Evolutionary conservation across 2,888 invertebrate genomes (phyloP), one percentile per base, ranked within the genome.

Genomic region (Leptopilina myrica): DNA sequence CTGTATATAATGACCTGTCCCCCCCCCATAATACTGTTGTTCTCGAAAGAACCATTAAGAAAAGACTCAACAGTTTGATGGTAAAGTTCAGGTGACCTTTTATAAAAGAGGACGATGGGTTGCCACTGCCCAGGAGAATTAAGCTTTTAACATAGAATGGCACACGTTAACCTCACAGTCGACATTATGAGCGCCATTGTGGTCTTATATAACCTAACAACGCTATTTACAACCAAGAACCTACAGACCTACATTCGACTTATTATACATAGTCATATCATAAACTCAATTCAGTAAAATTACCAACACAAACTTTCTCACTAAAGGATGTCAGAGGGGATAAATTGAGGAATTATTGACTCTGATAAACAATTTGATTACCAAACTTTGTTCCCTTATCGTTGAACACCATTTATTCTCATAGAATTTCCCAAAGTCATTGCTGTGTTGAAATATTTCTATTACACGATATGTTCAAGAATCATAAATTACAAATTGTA

Each of bases 71-170:
- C 81, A 84, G 83, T 84, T 84, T 82, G 4, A 79, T 76, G 73
- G 80, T 64, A 85, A 84, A 85, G 84, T 67, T 85, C 84, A 78
- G 84, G 81, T 84, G 84, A 82, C 82, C 83, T 85, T 85, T 85
- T 83, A 83, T 83, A 82, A 83, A 81, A 80, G 79, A 83, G 82
- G 79, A 81, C 78, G 78, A 81, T 78, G 78, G 82, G 82, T 84
- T 85, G 79, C 82, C 77, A 46, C 78, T 26, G 77, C 82, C 80
- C 80, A 77, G 75, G 82, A 84, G 80, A 81, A 75, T 81, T 78
- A 76, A 81, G 64, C 69, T 69, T 43, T 66, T 56, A 62, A 33
- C 20, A 56, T 43, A 64, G 65, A 43, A 67, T 67, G 67, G 67
- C 67, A 49, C 49, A 67, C 67, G 49, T 67, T 67, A 67, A 67